Percentiles rank a stretch among this genome's conserved stretches.
These are phyloP conservation scores for Dastarcus helophoroides DNA, from an alignment of 2,888 invertebrate species.

Conservation along the genomic window DNA sequence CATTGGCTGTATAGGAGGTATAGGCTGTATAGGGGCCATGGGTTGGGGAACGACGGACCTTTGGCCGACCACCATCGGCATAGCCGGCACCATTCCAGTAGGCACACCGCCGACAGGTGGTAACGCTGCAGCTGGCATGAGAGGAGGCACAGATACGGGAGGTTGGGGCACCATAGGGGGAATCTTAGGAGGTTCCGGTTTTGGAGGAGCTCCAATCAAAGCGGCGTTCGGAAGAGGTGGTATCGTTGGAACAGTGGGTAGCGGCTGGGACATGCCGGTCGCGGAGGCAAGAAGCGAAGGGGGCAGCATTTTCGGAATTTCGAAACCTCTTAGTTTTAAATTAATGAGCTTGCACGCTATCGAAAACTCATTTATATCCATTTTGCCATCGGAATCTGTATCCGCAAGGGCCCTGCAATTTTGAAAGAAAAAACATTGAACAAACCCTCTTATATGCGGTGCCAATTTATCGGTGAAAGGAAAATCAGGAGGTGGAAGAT, in stretches of 20 bases:
- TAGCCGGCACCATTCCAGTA: not conserved
- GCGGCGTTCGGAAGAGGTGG: conserved; percentile 27
- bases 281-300: conserved; percentile 59
- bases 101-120: conserved; percentile 6
- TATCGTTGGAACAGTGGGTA: conserved; percentile 28
- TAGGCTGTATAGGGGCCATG: conserved; percentile 1
- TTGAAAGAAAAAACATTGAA: conserved; percentile 1
- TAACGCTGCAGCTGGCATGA: conserved; percentile 11
- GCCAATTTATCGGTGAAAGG: not conserved
- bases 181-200: conserved; percentile 31
- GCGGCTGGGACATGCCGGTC: conserved; percentile 39
- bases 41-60: conserved; percentile 2
- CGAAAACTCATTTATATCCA: conserved; percentile 93
- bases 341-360: conserved; percentile 94
- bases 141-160: conserved; percentile 36
- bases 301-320: conserved; percentile 80
- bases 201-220: conserved; percentile 26
- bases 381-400: conserved; percentile 91
- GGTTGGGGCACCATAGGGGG: conserved; percentile 34
- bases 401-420: conserved; percentile 73
- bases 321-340: conserved; percentile 81
- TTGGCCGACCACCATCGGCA: no score
- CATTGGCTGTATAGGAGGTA: conserved; percentile 2
- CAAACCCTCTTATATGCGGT: not conserved
- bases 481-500: no score